A percentile compares a stretch with the other conserved stretches of the same genome.
Evolutionary conservation across 2,888 invertebrate species (phyloP).

Genomic region (Eilema caniola): DNA sequence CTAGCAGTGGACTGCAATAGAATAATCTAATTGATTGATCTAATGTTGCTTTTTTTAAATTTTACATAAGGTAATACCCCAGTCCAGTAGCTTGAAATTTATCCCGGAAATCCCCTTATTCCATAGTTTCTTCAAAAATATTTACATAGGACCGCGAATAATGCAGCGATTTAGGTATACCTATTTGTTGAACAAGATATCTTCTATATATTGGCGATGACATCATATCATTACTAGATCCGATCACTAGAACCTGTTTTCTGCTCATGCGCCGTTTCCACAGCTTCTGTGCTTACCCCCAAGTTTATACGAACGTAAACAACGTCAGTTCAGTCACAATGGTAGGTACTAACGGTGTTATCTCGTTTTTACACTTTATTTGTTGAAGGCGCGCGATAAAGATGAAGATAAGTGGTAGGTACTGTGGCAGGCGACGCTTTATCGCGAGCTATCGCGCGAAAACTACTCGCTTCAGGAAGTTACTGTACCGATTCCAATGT

Average conservation of each 20-base stretch:
- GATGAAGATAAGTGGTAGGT: constrained; percentile 82
- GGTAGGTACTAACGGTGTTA: constrained; percentile 69
- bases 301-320: constrained; percentile 17
- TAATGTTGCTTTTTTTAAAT: too few relatives aligned
- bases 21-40: too few relatives aligned
- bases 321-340: constrained; percentile 67
- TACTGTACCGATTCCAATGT: constrained; percentile 47
- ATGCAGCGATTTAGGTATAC: background rate
- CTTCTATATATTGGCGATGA: constrained; percentile 8
- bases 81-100: too few relatives aligned
- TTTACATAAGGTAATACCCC: too few relatives aligned
- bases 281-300: constrained; percentile 2
- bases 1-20: too few relatives aligned
- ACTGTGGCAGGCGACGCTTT: constrained; percentile 78
- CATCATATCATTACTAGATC: background rate
- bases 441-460: constrained; percentile 78
- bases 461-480: constrained; percentile 75
- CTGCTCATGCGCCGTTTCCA: background rate
- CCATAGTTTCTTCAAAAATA: background rate
- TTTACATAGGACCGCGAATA: background rate
- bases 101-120: too few relatives aligned
- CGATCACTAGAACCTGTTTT: constrained; percentile 5
- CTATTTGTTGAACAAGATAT: background rate
- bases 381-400: constrained; percentile 84
- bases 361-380: constrained; percentile 85